Conservation (phyloP, 2,888 invertebrate genomes). For the Drosophila neutralis region DNA sequence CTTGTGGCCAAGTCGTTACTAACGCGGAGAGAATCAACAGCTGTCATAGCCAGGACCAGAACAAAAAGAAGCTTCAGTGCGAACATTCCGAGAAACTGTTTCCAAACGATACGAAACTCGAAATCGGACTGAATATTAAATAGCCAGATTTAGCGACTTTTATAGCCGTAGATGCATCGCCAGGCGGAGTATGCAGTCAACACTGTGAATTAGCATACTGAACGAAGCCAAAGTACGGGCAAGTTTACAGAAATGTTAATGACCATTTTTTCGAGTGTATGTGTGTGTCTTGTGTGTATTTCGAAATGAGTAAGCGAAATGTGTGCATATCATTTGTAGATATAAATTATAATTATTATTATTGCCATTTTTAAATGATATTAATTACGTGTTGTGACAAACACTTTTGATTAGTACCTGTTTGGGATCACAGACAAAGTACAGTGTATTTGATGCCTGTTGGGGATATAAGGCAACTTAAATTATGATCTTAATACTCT, state of each 20-base stretch:
- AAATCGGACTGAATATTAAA: background rate
- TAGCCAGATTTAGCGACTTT: background rate
- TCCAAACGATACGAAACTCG: background rate
- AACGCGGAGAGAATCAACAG: background rate
- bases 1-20: background rate
- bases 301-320: background rate
- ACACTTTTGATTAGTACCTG: background rate
- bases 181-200: background rate
- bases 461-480: background rate
- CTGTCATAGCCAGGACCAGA: background rate
- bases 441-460: background rate
- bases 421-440: background rate
- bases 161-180: background rate
- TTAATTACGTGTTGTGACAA: background rate
- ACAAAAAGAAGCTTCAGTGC: background rate
- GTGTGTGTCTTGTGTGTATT: background rate
- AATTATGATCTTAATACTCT: background rate
- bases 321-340: background rate
- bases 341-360: background rate
- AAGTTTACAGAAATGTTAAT: background rate
- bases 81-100: background rate
- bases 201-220: background rate
- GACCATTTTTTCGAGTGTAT: background rate
- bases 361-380: background rate
- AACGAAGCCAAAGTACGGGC: background rate